phyloP scores from a whole-genome alignment of 2,888 invertebrate genomes.

The Neria commutata region DNA sequence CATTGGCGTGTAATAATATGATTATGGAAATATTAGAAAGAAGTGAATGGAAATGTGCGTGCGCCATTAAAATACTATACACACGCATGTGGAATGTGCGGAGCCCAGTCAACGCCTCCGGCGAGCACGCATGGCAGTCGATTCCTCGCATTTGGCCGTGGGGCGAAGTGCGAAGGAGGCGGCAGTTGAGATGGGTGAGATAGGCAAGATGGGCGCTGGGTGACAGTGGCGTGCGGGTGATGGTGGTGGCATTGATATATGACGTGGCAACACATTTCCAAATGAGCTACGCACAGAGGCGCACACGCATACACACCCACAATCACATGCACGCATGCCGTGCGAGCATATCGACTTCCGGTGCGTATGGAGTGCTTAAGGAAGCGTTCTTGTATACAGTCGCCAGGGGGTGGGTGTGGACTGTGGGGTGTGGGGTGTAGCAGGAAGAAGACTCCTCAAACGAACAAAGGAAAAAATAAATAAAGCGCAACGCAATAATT shows the following conservation, averaged over 20 bases:
- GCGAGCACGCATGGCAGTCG: background rate
- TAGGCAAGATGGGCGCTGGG: slow-evolving; percentile 6
- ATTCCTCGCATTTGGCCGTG: background rate
- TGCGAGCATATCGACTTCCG: slow-evolving; percentile 49
- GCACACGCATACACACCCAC: slow-evolving; percentile 26
- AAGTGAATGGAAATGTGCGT: slow-evolving; percentile 49
- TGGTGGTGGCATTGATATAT: slow-evolving; percentile 46
- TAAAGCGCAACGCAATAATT: slow-evolving; percentile 50
- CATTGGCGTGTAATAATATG: slow-evolving; percentile 46
- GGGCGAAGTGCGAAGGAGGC: slow-evolving; percentile 30
- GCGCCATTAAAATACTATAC: slow-evolving; percentile 46
- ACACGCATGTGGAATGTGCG: background rate
- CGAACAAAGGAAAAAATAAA: slow-evolving; percentile 11
- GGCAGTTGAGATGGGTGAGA: slow-evolving; percentile 21
- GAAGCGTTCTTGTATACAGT: background rate
- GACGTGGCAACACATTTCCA: slow-evolving; percentile 51
- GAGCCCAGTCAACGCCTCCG: background rate
- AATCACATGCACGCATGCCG: slow-evolving; percentile 26
- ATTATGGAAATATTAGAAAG: slow-evolving; percentile 42
- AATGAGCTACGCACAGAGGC: slow-evolving; percentile 19
- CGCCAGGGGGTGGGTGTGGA: no score
- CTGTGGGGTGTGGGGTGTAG: slow-evolving; percentile 4
- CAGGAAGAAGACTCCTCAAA: slow-evolving; percentile 6
- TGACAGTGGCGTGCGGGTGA: background rate
- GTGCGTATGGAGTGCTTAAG: slow-evolving; percentile 39